phyloP scores from a whole-genome alignment of 2,797 vertebrate genomes.

The Sandelia bainsii region DNA sequence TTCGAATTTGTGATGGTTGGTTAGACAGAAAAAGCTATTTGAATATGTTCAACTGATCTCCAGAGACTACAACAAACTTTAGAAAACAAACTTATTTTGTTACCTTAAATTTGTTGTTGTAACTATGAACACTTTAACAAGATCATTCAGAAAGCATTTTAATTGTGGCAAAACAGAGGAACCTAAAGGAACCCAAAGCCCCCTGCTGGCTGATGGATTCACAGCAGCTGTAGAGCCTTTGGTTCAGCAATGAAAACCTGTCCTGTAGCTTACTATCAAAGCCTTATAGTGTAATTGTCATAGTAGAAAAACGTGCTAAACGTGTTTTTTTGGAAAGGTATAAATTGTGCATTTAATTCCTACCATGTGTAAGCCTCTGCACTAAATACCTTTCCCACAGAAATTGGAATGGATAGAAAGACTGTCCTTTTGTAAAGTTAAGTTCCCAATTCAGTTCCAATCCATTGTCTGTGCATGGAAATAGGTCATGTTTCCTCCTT shows the following conservation, averaged over 20 bases:
- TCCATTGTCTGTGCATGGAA: constrained; percentile 47
- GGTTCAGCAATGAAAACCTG: background rate
- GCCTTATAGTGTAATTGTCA: too few species aligned
- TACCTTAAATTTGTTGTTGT: background rate
- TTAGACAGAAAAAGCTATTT: too few species aligned
- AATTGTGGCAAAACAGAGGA: background rate
- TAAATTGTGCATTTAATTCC: background rate
- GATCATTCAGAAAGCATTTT: too few species aligned
- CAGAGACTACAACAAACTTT: too few species aligned
- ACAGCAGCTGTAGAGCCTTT: background rate
- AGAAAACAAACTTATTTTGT: background rate
- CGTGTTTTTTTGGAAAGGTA: background rate
- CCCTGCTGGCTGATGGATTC: constrained; percentile 43
- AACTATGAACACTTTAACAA: background rate
- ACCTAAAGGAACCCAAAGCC: constrained; percentile 1
- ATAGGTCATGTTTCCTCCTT: constrained; percentile 54
- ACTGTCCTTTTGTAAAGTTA: constrained; percentile 21
- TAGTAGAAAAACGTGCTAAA: background rate
- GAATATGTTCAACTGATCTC: too few species aligned
- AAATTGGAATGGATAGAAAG: constrained; percentile 37
- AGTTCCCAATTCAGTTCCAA: constrained; percentile 15
- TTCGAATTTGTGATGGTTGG: too few species aligned
- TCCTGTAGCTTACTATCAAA: constrained; percentile 2
- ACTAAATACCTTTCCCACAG: constrained; percentile 21
- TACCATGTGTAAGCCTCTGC: background rate